Percentiles rank a stretch among this genome's conserved stretches.
Evolutionary conservation across 2,888 invertebrate species (phyloP).

Genomic region (Tetheella fluctuosa): DNA sequence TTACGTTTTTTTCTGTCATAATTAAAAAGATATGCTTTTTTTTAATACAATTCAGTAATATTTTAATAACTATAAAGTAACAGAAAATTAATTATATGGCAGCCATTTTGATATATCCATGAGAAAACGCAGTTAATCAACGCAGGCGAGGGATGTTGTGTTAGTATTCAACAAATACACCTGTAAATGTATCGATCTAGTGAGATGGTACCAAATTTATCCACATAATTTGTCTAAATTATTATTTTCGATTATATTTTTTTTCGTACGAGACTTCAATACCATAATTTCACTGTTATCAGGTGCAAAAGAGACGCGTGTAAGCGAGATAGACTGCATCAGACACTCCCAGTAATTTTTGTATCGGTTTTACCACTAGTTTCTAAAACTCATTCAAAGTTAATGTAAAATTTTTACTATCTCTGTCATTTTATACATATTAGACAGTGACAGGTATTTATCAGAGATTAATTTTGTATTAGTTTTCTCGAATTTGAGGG

Average conservation of each 20-base stretch:
- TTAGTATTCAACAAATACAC: not conserved
- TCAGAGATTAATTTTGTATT: not conserved
- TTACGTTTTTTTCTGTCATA: too few relatives aligned
- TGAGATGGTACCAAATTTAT: slow-evolving; percentile 8
- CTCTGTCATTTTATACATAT: not conserved
- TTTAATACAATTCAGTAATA: too few relatives aligned
- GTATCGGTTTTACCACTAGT: too few relatives aligned
- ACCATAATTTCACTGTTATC: not conserved
- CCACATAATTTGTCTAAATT: slow-evolving; percentile 5
- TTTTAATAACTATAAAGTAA: too few relatives aligned
- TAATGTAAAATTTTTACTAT: not conserved
- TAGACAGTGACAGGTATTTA: not conserved
- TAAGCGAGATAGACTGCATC: not conserved
- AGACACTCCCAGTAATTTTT: too few relatives aligned
- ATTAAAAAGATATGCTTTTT: too few relatives aligned
- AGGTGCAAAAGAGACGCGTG: not conserved
- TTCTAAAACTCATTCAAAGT: too few relatives aligned
- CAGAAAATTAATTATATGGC: not conserved
- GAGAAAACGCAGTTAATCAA: not conserved
- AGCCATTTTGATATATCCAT: not conserved
- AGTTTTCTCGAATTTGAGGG: too few relatives aligned
- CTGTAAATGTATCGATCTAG: slow-evolving; percentile 1
- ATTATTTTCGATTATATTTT: not conserved
- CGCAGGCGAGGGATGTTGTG: not conserved
- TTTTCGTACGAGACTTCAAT: not conserved